A percentile compares a stretch with the other conserved stretches of the same genome.
Conservation (phyloP, 2,888 invertebrate species). For the Arrhopalites spinosus region DNA sequence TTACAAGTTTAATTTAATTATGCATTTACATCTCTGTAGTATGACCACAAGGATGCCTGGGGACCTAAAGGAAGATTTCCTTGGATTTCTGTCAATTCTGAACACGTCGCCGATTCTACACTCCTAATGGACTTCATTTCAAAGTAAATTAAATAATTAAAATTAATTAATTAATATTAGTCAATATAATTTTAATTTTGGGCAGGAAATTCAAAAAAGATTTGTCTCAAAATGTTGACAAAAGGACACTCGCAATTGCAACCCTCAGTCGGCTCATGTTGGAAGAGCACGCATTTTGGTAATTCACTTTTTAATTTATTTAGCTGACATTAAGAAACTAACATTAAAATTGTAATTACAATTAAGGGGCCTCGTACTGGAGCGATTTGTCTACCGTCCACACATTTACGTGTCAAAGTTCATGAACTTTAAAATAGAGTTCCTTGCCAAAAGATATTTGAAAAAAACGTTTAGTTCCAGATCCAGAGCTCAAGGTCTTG, state of each 20-base stretch:
- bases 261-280: no score
- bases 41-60: slow-evolving; percentile 16
- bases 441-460: not conserved
- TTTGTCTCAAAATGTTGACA: no score
- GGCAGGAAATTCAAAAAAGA: not conserved
- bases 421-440: no score
- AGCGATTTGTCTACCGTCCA: not conserved
- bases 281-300: no score
- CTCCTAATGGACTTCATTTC: slow-evolving; percentile 42
- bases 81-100: slow-evolving; percentile 50
- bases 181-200: no score
- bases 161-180: not conserved
- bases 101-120: slow-evolving; percentile 46
- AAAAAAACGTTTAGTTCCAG: slow-evolving; percentile 13
- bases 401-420: not conserved
- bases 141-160: slow-evolving; percentile 22
- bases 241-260: no score
- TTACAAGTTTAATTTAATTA: no score
- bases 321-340: no score
- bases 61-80: slow-evolving; percentile 48
- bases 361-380: no score
- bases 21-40: no score
- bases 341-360: no score
- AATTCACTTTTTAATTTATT: no score
- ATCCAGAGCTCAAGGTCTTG: slow-evolving; percentile 36